phyloP scores from a whole-genome alignment of 2,888 invertebrate genomes.

The Phragmatobia fuliginosa region DNA sequence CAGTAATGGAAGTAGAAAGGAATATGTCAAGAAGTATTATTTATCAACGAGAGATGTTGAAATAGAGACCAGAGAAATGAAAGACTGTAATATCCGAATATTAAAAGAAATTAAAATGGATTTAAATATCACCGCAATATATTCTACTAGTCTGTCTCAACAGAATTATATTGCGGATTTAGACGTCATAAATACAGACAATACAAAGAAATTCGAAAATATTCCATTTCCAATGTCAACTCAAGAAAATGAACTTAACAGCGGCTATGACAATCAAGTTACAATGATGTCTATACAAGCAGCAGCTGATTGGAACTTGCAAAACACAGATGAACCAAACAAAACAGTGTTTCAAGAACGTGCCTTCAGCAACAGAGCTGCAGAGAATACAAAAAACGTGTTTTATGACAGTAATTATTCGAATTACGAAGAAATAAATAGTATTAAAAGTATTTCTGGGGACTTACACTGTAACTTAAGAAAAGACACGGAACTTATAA shows the following conservation, averaged over 20 bases:
- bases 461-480: not conserved
- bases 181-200: not conserved
- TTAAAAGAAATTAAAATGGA: slow-evolving; percentile 71
- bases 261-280: not conserved
- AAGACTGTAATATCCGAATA: slow-evolving; percentile 58
- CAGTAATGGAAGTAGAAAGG: not conserved
- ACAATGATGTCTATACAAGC: not conserved
- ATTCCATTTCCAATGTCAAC: not conserved
- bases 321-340: not conserved
- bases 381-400: not conserved
- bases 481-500: not conserved
- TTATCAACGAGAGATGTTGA: slow-evolving; percentile 64
- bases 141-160: slow-evolving; percentile 32
- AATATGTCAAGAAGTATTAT: slow-evolving; percentile 57
- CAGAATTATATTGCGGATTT: not conserved
- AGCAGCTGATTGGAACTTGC: not conserved
- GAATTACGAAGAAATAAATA: not conserved
- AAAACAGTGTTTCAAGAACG: not conserved
- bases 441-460: not conserved
- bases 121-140: slow-evolving; percentile 69
- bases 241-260: not conserved
- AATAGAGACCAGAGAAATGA: slow-evolving; percentile 56
- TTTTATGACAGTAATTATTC: not conserved
- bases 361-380: not conserved
- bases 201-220: not conserved